Percentiles rank a stretch among this genome's conserved stretches.
These are phyloP conservation scores for Malurus alboscapulatus DNA, from an alignment of 2,113 vertebrate species.

Conservation along the genomic window DNA sequence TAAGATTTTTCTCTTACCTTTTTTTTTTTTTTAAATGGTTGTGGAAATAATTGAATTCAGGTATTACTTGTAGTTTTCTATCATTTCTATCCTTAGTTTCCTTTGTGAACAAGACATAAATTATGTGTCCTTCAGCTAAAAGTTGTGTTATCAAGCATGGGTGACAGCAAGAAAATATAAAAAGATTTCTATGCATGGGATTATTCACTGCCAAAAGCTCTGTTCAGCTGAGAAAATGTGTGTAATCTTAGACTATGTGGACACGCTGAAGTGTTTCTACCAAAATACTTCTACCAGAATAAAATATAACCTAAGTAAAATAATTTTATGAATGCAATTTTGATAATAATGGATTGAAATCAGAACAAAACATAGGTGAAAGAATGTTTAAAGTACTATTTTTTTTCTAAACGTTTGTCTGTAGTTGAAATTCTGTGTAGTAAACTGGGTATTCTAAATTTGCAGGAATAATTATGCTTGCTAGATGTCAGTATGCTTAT, in stretches of 20 bases:
- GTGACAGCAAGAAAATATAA: not conserved
- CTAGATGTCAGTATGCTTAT: not conserved
- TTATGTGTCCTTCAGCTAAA: constrained; percentile 8
- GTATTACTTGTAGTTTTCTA: not conserved
- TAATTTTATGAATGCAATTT: not conserved
- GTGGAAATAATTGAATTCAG: not conserved
- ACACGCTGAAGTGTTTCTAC: not conserved
- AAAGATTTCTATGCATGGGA: not conserved
- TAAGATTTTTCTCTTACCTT: constrained; percentile 9
- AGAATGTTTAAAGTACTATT: not conserved
- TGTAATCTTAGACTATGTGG: not conserved
- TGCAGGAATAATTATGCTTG: not conserved
- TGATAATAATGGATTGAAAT: not conserved
- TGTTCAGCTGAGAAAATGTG: not conserved
- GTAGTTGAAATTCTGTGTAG: not conserved
- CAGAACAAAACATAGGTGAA: not conserved
- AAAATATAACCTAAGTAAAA: constrained; percentile 22
- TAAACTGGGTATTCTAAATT: not conserved
- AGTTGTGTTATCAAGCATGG: not conserved
- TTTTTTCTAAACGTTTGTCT: not conserved
- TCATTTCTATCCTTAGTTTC: not conserved
- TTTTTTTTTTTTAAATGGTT: not conserved
- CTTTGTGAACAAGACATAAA: not conserved
- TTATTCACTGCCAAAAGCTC: constrained; percentile 15
- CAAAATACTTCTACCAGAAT: not conserved